Percentiles rank a stretch among this genome's conserved stretches.
Evolutionary conservation across 2,113 vertebrate genomes (phyloP).

Genomic region (Chrysemys picta): DNA sequence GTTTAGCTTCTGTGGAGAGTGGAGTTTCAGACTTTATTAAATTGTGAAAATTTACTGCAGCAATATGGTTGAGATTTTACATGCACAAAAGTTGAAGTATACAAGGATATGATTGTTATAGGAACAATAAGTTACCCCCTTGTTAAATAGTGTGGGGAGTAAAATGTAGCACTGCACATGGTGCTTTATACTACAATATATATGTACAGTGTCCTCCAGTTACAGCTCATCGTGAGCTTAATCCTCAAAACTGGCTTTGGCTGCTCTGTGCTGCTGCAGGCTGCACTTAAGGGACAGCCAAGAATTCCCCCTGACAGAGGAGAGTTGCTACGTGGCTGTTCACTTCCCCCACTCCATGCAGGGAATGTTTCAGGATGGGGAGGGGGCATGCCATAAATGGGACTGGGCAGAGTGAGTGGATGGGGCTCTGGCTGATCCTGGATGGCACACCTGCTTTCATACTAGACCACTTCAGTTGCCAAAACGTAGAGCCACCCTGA

Average conservation of each 20-base stretch:
- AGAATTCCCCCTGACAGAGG: not conserved
- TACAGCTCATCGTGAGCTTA: not conserved
- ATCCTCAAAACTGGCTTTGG: not conserved
- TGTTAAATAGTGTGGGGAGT: not conserved
- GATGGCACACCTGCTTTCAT: not conserved
- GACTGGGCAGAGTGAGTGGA: not conserved
- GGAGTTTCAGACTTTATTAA: slow-evolving; percentile 19
- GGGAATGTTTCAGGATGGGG: not conserved
- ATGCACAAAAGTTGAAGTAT: slow-evolving; percentile 41
- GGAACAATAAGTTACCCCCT: not conserved
- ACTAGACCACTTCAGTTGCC: not conserved
- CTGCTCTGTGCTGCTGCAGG: not conserved
- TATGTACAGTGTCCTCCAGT: not conserved
- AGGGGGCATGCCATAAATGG: not conserved
- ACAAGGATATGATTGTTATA: not conserved
- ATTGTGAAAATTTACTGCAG: slow-evolving; percentile 42
- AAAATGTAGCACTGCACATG: rapidly evolving
- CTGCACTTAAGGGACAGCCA: not conserved
- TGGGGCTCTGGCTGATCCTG: not conserved
- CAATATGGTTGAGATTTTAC: slow-evolving; percentile 45
- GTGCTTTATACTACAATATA: not conserved
- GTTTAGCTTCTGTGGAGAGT: not conserved
- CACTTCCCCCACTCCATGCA: not conserved
- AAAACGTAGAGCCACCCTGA: no score
- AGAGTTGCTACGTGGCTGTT: not conserved